phyloP scores from a whole-genome alignment of 2,113 vertebrate species.

The Caranx melampygus region DNA sequence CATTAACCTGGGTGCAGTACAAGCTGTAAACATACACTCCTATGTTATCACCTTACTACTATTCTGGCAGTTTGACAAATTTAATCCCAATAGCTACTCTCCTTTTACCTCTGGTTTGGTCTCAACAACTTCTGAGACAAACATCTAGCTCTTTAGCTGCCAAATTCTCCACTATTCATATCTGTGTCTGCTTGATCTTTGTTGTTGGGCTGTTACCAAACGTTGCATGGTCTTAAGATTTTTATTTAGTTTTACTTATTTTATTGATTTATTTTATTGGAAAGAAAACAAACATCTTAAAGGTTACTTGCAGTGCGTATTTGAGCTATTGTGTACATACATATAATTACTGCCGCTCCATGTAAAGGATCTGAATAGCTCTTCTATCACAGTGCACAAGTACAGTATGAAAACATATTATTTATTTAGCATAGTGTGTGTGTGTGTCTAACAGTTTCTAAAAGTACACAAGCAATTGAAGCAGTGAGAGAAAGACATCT shows the following conservation, averaged over 20 bases:
- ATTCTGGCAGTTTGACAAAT: neutral
- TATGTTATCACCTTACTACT: neutral
- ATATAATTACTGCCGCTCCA: neutral
- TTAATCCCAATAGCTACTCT: slow-evolving; percentile 23
- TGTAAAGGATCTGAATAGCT: neutral
- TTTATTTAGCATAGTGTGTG: slow-evolving; percentile 20
- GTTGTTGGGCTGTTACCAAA: neutral
- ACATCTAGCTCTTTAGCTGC: neutral
- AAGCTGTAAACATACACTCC: neutral
- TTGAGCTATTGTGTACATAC: neutral
- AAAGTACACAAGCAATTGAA: neutral
- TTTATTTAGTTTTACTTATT: neutral
- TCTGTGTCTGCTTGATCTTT: neutral
- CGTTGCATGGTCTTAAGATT: too few species aligned
- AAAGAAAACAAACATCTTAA: neutral
- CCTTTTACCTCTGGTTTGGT: neutral
- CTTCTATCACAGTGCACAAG: neutral
- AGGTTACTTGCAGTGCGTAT: neutral
- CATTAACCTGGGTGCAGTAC: neutral
- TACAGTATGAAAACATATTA: slow-evolving; percentile 1
- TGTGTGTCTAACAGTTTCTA: neutral
- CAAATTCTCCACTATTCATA: neutral
- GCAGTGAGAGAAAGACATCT: neutral
- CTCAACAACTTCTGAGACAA: slow-evolving; percentile 3
- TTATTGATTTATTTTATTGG: neutral